These are phyloP conservation scores for Bagarius yarrelli DNA, from an alignment of 2,113 vertebrate genomes.

Conservation along the genomic window DNA sequence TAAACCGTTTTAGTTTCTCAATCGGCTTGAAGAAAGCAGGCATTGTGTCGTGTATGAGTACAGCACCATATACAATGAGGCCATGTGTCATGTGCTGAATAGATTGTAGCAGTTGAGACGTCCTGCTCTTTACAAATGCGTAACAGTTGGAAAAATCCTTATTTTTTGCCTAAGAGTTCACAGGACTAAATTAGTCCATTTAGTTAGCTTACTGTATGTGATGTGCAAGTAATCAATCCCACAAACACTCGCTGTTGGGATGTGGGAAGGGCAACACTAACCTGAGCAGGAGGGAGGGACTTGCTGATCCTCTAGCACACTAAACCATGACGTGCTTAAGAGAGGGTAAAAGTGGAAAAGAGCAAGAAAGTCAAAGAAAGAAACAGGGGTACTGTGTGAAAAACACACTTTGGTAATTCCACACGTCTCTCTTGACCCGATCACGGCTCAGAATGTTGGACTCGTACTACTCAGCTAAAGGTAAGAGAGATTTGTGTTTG, in stretches of 20 bases:
- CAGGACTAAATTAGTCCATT: not conserved
- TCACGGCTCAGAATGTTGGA: slow-evolving; percentile 58
- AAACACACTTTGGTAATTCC: slow-evolving; percentile 38
- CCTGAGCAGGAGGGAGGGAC: slow-evolving; percentile 59
- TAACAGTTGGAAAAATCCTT: slow-evolving; percentile 4
- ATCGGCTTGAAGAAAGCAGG: not conserved
- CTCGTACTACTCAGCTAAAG: slow-evolving; percentile 69
- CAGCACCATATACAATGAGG: too few species aligned
- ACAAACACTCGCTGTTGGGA: slow-evolving; percentile 45
- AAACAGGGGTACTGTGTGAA: not conserved
- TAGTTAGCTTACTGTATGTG: slow-evolving; percentile 16
- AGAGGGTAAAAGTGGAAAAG: slow-evolving; percentile 41
- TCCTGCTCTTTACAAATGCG: not conserved
- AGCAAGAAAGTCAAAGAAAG: not conserved
- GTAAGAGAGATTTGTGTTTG: slow-evolving; percentile 59
- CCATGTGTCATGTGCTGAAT: not conserved
- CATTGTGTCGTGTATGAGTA: too few species aligned
- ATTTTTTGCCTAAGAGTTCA: not conserved
- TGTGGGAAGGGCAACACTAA: slow-evolving; percentile 65
- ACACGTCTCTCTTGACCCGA: slow-evolving; percentile 44
- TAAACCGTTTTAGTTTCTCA: not conserved
- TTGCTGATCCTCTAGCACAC: slow-evolving; percentile 60
- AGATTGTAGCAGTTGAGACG: not conserved
- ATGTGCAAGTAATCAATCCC: slow-evolving; percentile 41
- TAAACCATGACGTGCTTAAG: slow-evolving; percentile 60